Base-by-base conservation (phyloP, 2,888 invertebrate genomes). In the Coenonympha glycerion region DNA sequence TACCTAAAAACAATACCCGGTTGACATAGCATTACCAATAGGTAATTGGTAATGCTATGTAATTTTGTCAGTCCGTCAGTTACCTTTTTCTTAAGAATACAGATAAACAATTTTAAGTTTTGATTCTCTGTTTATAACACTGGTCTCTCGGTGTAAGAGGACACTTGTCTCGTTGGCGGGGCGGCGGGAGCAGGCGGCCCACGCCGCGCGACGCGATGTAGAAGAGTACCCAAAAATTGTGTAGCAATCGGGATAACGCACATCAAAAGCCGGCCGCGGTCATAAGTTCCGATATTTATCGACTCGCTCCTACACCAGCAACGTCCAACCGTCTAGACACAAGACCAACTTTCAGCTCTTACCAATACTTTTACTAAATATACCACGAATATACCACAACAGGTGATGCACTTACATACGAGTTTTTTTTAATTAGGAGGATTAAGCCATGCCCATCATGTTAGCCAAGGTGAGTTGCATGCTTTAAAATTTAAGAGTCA, bases 201-300 rank as follows among this genome's bases (percentile, higher is more conserved):
- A 11, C 42, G 44, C 24, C 52, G 19, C 39, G 15, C 46, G 36
- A 13, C 34, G 8, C 24, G 22, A 19, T n/a, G 42, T 24, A 37
- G 28, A 33, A 24, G 40, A 47, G 57, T 52, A 55, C 56, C 65
- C 64, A 64, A 64, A 65, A 61, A 57, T 59, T 55, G 57, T 68
- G 66, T 66, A 71, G 68, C 73, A 68, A 73, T 73, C 73, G 71
- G 74, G 73, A 69, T 73, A 72, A 72, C 71, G 64, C 52, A 60
- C 57, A 59, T 83, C 80, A 84, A 84, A n/a, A 84, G 82, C 71
- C 61, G 66, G 55, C 86, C 86, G 86, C 79, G 68, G 68, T 76
- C 79, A 71, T 87, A 86, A 84, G 72, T 69, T 83, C 62, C 73
- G 66, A 76, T 79, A 78, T 86, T 87, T 87, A 87, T 86, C 79